Evolutionary conservation across 2,888 invertebrate genomes (phyloP), one percentile per base, ranked within the genome.

Genomic region (Himalopsyche japonica): DNA sequence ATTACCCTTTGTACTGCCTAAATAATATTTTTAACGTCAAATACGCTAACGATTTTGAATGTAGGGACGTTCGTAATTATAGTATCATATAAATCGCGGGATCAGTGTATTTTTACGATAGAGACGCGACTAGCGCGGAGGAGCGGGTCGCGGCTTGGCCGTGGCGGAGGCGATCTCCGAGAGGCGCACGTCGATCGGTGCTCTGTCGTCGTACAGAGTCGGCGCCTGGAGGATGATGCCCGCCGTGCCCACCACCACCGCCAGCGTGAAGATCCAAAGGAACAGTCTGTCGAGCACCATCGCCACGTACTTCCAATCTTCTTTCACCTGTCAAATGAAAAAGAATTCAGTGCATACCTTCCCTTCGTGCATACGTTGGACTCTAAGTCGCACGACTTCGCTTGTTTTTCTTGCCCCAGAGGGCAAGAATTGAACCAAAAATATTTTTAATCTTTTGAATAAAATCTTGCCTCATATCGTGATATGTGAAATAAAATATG

Each of bases 241-340:
- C 37, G 97, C 97, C 81, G 97, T 98, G 76, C 98, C 98, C 87
- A 98, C 97, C 87, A 98, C 93, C 89, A 98, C 98, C 80, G 98
- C 98, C 89, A 98, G 93, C 88, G 98, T 98, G 93, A 99, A 99
- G 90, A 99, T 98, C 97, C 98, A 98, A 89, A 99, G 94, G 93
- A 99, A 99, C 89, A 99, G 93, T 87, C 99, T 94, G 92, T 99
- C 99, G 90, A 99, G 93, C 88, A 99, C 98, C 97, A 98, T 98
- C 87, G 98, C 98, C 88, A 99, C 98, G 92, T 98, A 99, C 91
- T 99, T 99, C 99, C 99, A 99, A 93, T 99, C 98, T 93, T 98
- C 98, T 92, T 97, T 97, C 88, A 97, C 97, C 97, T 97, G 32
- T 81, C 82, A 49, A 30, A 70, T n/a, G 70, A n/a, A 70, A 3